A percentile compares a stretch with the other conserved stretches of the same genome.
These are phyloP conservation scores for Thera obeliscata DNA, from an alignment of 2,888 invertebrate genomes.

Conservation along the genomic window DNA sequence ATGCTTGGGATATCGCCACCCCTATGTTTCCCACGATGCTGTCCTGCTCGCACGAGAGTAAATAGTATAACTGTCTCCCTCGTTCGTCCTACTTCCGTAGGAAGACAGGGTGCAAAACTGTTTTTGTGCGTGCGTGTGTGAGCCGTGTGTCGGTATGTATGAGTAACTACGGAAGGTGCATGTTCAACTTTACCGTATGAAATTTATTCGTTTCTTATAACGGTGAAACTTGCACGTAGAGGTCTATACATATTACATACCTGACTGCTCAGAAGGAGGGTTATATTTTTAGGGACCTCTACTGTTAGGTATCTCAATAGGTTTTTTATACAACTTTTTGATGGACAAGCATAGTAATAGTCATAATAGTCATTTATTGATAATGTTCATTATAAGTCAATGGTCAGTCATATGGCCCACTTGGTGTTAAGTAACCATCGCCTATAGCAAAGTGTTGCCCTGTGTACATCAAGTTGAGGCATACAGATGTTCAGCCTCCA, in stretches of 20 bases:
- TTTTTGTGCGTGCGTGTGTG: slow-evolving; percentile 77
- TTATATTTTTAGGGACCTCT: too few relatives aligned
- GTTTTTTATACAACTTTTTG: too few relatives aligned
- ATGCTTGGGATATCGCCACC: slow-evolving; percentile 81
- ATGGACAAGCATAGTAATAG: too few relatives aligned
- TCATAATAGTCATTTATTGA: too few relatives aligned
- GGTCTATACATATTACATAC: neutral
- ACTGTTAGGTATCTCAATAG: too few relatives aligned
- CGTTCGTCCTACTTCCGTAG: slow-evolving; percentile 72
- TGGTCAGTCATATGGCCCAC: too few relatives aligned
- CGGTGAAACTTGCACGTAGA: neutral
- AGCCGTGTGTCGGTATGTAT: slow-evolving; percentile 65
- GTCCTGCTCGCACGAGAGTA: slow-evolving; percentile 55
- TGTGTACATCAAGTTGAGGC: too few relatives aligned
- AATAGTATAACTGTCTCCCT: slow-evolving; percentile 45
- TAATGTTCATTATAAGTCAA: too few relatives aligned
- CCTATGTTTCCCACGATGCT: slow-evolving; percentile 78
- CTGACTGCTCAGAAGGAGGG: too few relatives aligned
- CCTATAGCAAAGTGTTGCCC: too few relatives aligned
- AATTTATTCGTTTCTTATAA: neutral
- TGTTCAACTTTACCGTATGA: slow-evolving; percentile 35
- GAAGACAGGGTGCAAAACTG: slow-evolving; percentile 77
- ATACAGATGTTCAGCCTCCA: too few relatives aligned
- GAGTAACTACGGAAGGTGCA: slow-evolving; percentile 38
- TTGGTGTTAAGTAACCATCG: too few relatives aligned